A percentile compares a stretch with the other conserved stretches of the same genome.
phyloP scores from a whole-genome alignment of 2,113 vertebrate genomes.

The Caretta caretta region DNA sequence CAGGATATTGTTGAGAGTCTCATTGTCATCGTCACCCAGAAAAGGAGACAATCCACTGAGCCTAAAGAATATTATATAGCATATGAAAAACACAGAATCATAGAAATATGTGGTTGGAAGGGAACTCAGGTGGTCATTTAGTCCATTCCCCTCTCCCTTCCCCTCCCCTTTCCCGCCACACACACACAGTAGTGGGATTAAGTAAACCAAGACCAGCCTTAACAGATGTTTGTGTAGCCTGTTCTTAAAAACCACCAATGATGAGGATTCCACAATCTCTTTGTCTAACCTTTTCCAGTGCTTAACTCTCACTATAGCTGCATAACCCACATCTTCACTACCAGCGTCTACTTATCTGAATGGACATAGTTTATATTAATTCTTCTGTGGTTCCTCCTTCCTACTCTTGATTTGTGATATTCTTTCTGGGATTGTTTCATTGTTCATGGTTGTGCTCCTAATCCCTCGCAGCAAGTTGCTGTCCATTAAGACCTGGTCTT shows the following conservation, averaged over 20 bases:
- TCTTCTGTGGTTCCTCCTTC: neutral
- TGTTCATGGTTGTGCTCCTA: neutral
- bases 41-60: constrained; percentile 96
- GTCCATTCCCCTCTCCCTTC: too few species aligned
- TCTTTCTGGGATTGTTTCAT: neutral
- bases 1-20: constrained; percentile 96
- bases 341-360: neutral
- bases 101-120: neutral
- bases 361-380: neutral
- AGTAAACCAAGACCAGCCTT: neutral
- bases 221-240: neutral
- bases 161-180: rapidly evolving
- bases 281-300: neutral
- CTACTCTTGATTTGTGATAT: neutral
- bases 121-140: neutral
- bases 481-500: neutral
- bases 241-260: neutral
- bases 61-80: constrained; percentile 70
- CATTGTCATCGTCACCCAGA: constrained; percentile 94
- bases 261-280: neutral
- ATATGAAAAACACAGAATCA: neutral
- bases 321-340: neutral
- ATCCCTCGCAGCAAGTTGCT: neutral
- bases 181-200: neutral
- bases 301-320: neutral